Conservation (phyloP, 2,888 invertebrate species). For the Apamea epomidion region DNA sequence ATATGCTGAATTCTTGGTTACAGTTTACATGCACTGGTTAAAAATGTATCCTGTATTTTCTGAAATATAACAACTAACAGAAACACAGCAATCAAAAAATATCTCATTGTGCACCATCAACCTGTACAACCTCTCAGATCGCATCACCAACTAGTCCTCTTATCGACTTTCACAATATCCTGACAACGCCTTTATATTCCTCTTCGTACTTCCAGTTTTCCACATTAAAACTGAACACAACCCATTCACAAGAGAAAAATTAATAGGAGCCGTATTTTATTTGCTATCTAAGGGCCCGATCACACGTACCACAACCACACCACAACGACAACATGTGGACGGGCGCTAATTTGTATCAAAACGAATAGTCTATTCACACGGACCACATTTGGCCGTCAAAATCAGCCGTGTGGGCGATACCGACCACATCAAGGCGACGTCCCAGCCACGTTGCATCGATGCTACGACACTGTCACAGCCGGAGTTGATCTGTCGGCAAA, state of each 20-base stretch:
- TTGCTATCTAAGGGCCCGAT: not conserved
- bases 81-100: too few species aligned
- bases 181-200: slow-evolving; percentile 8
- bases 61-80: not conserved
- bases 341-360: not conserved
- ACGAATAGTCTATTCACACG: not conserved
- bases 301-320: not conserved
- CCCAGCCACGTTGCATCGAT: not conserved
- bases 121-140: slow-evolving; percentile 34
- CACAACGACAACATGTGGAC: not conserved
- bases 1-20: too few species aligned
- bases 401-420: not conserved
- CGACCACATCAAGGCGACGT: not conserved
- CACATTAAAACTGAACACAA: not conserved
- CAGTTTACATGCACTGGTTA: too few species aligned
- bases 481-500: not conserved
- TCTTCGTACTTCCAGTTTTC: slow-evolving; percentile 19
- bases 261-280: not conserved
- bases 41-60: not conserved
- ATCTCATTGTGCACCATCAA: not conserved
- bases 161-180: slow-evolving; percentile 34
- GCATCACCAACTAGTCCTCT: slow-evolving; percentile 23
- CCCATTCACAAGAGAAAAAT: not conserved
- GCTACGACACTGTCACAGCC: not conserved
- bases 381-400: not conserved